These are phyloP conservation scores for Melopsittacus undulatus DNA, from an alignment of 2,797 vertebrate species.

Conservation along the genomic window DNA sequence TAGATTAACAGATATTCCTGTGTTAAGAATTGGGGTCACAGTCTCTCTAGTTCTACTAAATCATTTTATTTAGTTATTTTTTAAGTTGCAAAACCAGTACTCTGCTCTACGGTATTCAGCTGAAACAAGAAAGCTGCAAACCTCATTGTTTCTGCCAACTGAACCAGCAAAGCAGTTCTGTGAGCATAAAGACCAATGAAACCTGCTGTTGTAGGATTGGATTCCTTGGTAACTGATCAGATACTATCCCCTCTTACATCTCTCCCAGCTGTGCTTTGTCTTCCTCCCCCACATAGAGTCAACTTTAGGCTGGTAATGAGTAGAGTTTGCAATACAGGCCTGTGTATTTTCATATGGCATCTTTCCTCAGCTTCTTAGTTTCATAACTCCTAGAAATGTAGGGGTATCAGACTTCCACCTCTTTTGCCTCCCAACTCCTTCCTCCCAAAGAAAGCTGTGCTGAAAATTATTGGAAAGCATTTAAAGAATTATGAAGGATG, in stretches of 20 bases:
- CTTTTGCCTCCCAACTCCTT: neutral
- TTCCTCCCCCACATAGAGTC: neutral
- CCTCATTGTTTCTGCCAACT: neutral
- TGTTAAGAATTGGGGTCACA: neutral
- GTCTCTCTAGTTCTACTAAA: neutral
- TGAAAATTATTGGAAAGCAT: neutral
- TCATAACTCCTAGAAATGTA: neutral
- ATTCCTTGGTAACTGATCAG: neutral
- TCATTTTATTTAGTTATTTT: neutral
- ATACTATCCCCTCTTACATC: neutral
- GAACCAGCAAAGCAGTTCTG: neutral
- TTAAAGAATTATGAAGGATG: neutral
- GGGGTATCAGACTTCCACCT: neutral
- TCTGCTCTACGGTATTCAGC: neutral
- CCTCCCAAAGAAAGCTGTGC: neutral
- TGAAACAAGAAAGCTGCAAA: neutral
- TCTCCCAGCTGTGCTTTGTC: neutral
- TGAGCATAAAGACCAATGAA: neutral
- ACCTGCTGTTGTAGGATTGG: neutral
- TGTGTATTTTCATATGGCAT: neutral
- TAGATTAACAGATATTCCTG: neutral
- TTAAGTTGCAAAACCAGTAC: neutral
- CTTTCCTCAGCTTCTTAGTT: neutral
- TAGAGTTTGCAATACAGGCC: neutral
- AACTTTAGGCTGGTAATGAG: neutral